These are phyloP conservation scores for Trissonchulus sp. DNA, from an alignment of 2,888 invertebrate species.

Conservation along the genomic window DNA sequence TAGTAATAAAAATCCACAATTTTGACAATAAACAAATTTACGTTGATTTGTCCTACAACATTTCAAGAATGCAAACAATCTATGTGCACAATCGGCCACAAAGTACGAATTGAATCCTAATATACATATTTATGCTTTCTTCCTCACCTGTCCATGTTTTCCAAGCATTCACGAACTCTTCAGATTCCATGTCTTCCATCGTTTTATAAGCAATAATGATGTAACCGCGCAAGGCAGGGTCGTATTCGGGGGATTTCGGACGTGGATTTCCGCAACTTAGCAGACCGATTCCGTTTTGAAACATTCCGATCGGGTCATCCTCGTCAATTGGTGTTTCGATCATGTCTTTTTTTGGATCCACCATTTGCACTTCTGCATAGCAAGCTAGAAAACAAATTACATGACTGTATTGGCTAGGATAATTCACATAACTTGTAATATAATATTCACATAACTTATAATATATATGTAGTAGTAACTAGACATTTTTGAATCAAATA, in stretches of 20 bases:
- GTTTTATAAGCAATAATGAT: constrained; percentile 42
- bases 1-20: too few relatives aligned
- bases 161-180: constrained; percentile 40
- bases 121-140: too few relatives aligned
- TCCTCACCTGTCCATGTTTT: constrained; percentile 43
- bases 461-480: too few relatives aligned
- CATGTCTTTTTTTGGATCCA: constrained; percentile 32
- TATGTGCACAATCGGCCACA: too few relatives aligned
- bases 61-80: too few relatives aligned
- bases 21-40: too few relatives aligned
- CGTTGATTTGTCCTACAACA: too few relatives aligned
- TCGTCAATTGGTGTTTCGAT: constrained; percentile 30
- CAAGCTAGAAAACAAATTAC: constrained; percentile 10
- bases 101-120: too few relatives aligned
- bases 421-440: too few relatives aligned
- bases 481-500: too few relatives aligned
- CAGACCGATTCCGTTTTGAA: background rate
- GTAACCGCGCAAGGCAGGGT: constrained; percentile 35
- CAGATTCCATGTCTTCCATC: constrained; percentile 43
- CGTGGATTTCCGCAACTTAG: background rate
- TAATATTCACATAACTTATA: too few relatives aligned
- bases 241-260: constrained; percentile 1
- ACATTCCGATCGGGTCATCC: constrained; percentile 19
- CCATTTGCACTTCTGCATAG: constrained; percentile 33
- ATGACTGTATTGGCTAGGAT: too few relatives aligned